phyloP scores from a whole-genome alignment of 2,113 vertebrate genomes.

The Oncorhynchus tshawytscha region DNA sequence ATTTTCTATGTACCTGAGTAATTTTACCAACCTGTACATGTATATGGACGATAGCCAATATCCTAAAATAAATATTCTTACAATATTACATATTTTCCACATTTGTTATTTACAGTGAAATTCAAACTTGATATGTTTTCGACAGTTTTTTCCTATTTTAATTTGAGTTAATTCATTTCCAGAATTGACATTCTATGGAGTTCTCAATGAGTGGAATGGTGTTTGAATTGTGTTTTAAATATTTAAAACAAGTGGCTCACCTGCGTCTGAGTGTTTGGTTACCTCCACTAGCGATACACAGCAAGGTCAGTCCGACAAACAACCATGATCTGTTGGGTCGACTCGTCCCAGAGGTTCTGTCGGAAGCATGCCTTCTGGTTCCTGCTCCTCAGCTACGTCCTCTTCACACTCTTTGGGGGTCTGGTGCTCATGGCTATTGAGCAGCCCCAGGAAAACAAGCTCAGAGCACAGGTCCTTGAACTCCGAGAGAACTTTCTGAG shows the following conservation, averaged over 20 bases:
- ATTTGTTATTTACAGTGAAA: not conserved
- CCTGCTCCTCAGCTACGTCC: conserved; percentile 59
- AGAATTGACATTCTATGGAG: not conserved
- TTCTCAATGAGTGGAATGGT: too few species aligned
- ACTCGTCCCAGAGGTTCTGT: conserved; percentile 7
- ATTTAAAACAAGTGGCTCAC: conserved; percentile 45
- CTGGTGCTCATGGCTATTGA: conserved; percentile 67
- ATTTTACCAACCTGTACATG: conserved; percentile 1
- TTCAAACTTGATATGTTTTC: not conserved
- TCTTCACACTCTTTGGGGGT: conserved; percentile 66
- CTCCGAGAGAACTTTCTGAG: conserved; percentile 61
- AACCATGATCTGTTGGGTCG: conserved; percentile 30
- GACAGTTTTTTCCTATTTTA: not conserved
- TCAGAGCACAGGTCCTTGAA: conserved; percentile 54
- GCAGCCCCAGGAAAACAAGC: conserved; percentile 52
- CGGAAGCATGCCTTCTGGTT: conserved; percentile 43
- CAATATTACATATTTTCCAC: not conserved
- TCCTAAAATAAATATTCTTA: conserved; percentile 8
- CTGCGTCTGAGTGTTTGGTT: conserved; percentile 49
- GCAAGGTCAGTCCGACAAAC: not conserved
- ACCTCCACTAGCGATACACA: conserved; percentile 11
- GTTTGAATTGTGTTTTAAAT: conserved; percentile 37
- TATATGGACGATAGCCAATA: not conserved
- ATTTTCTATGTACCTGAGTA: not conserved
- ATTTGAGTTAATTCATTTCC: not conserved